Percentiles rank a stretch among this genome's conserved stretches.
These are phyloP conservation scores for Columba livia DNA, from an alignment of 2,113 vertebrate genomes.

Conservation along the genomic window DNA sequence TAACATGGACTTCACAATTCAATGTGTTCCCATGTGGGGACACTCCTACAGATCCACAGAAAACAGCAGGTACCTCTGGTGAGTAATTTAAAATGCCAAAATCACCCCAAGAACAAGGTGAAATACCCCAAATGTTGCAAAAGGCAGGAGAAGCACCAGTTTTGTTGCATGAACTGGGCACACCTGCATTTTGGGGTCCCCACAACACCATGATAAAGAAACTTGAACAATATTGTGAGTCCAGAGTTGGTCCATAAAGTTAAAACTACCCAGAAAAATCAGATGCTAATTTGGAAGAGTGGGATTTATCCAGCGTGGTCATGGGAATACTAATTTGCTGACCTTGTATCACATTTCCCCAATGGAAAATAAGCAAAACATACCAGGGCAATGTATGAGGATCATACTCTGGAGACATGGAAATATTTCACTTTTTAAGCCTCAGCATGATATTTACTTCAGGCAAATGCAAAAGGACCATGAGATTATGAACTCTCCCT, in stretches of 20 bases:
- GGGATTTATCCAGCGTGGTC: background rate
- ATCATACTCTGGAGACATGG: background rate
- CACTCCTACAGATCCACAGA: background rate
- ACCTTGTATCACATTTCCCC: background rate
- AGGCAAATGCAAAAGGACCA: background rate
- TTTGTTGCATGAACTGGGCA: accelerated
- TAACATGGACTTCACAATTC: background rate
- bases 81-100: background rate
- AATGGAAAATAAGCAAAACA: background rate
- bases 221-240: accelerated
- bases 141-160: background rate
- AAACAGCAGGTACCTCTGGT: background rate
- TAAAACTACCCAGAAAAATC: background rate
- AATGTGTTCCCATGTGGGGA: background rate
- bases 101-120: background rate
- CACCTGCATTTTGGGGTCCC: background rate
- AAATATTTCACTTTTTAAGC: background rate
- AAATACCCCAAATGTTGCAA: background rate
- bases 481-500: background rate
- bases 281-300: background rate
- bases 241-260: background rate
- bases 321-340: background rate
- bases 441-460: background rate
- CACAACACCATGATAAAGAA: background rate
- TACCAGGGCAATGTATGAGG: background rate